Percentiles rank a stretch among this genome's conserved stretches.
These are phyloP conservation scores for Isichthys henryi DNA, from an alignment of 2,113 vertebrate species.

Conservation along the genomic window DNA sequence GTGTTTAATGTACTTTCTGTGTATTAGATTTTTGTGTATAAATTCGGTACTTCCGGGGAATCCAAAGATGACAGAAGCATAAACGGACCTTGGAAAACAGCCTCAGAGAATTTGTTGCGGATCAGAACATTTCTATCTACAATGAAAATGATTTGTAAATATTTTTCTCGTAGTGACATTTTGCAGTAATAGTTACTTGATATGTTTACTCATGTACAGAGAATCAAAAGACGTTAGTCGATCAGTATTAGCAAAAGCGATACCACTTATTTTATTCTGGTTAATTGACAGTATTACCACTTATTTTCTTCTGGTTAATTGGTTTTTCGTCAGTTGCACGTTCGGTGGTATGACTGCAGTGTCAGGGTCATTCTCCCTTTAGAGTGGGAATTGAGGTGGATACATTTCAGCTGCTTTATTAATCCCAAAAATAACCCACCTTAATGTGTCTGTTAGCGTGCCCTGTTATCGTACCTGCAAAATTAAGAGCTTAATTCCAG, in stretches of 20 bases:
- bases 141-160: not conserved
- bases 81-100: not conserved
- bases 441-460: not conserved
- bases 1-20: not conserved
- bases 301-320: not conserved
- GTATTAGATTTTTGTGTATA: not conserved
- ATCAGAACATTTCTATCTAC: not conserved
- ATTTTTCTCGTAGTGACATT: not conserved
- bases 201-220: not conserved
- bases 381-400: not conserved
- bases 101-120: not conserved
- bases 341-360: not conserved
- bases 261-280: not conserved
- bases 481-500: not conserved
- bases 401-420: not conserved
- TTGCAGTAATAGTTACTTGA: not conserved
- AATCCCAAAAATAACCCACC: not conserved
- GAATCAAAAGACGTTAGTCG: not conserved
- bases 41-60: not conserved
- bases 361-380: not conserved
- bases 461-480: not conserved
- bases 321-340: not conserved
- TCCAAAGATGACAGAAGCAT: not conserved
- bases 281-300: not conserved
- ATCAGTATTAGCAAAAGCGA: not conserved